A percentile compares a stretch with the other conserved stretches of the same genome.
phyloP scores from a whole-genome alignment of 2,797 vertebrate species.

The Gadopsis marmoratus region DNA sequence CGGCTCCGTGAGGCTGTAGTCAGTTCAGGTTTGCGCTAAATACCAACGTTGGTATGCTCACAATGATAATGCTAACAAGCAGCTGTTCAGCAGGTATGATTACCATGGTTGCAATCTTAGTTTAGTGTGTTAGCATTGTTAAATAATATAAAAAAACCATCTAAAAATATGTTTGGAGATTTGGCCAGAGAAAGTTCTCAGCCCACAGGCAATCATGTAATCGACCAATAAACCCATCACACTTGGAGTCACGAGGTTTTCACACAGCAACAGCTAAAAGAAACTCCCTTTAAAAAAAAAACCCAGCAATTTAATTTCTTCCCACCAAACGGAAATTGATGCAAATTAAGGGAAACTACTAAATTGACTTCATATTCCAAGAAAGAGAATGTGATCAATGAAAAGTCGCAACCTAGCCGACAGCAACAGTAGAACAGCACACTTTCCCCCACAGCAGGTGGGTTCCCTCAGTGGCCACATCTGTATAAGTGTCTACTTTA shows the following conservation, averaged over 20 bases:
- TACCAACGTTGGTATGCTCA: no score
- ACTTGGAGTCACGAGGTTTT: background rate
- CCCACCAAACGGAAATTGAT: background rate
- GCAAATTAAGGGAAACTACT: background rate
- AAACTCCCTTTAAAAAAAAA: background rate
- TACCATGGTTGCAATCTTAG: background rate
- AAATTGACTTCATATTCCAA: background rate
- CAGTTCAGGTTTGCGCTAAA: background rate
- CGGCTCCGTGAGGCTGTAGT: background rate
- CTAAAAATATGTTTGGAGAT: background rate
- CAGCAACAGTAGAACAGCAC: background rate
- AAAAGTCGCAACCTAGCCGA: background rate
- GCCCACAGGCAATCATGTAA: background rate
- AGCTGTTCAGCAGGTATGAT: background rate
- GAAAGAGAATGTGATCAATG: background rate
- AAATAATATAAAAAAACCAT: no score
- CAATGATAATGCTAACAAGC: background rate
- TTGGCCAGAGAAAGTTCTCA: background rate
- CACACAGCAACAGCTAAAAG: background rate
- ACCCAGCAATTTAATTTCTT: background rate
- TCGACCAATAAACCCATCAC: background rate
- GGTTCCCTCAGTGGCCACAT: constrained; percentile 28
- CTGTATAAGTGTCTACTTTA: constrained; percentile 29
- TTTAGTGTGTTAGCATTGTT: background rate
- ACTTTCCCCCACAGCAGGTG: constrained; percentile 30